phyloP scores from a whole-genome alignment of 1,140 invertebrate species.

The Drosophila varians region DNA sequence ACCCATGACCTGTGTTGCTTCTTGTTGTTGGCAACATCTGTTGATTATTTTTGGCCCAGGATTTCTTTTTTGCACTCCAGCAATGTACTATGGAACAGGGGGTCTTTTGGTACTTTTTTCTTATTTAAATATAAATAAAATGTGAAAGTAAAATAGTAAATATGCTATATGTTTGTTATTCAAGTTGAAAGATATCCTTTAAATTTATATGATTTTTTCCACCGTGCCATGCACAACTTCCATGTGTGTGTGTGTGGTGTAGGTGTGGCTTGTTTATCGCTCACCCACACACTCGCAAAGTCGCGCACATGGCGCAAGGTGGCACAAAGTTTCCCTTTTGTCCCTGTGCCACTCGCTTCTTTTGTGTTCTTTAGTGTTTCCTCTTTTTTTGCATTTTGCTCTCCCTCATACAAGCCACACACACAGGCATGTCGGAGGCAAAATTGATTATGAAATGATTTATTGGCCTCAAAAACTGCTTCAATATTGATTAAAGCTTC shows the following conservation, averaged over 20 bases:
- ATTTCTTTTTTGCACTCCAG: constrained; percentile 56
- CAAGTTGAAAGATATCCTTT: background rate
- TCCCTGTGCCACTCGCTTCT: constrained; percentile 33
- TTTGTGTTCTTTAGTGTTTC: constrained; percentile 20
- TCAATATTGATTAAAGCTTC: constrained; percentile 81
- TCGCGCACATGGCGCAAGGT: constrained; percentile 41
- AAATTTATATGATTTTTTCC: no score
- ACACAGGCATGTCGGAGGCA: constrained; percentile 61
- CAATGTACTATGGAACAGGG: constrained; percentile 4
- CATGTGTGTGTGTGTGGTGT: constrained; percentile 13
- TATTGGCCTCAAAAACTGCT: constrained; percentile 80
- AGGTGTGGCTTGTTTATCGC: constrained; percentile 38
- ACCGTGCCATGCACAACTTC: constrained; percentile 10
- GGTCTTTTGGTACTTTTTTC: background rate
- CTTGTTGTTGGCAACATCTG: constrained; percentile 73
- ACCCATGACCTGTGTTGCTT: constrained; percentile 21
- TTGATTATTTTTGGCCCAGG: constrained; percentile 74
- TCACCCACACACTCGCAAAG: constrained; percentile 8
- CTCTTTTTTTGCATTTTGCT: constrained; percentile 49
- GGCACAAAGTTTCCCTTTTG: constrained; percentile 65
- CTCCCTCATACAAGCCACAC: background rate
- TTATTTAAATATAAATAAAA: background rate
- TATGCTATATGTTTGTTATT: background rate
- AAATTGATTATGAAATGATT: constrained; percentile 82
- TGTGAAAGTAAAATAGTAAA: no score